Conservation (phyloP, 92 coral and sea anemone species). For the Nematostella vectensis region DNA sequence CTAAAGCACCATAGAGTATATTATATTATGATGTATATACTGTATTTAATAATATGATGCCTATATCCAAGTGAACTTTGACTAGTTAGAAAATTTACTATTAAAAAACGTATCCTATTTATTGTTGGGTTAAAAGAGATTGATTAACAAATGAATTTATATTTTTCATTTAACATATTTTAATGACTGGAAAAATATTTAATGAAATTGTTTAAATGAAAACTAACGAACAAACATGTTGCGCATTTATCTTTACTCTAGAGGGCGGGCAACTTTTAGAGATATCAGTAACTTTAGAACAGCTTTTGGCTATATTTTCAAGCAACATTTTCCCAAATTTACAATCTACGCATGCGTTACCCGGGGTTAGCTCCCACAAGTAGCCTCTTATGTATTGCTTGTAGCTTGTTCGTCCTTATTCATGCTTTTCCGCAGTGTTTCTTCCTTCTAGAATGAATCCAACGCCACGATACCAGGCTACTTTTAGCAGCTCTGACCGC, state of each 20-base stretch:
- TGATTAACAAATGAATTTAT: slow-evolving; percentile 18
- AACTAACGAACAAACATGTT: slow-evolving; percentile 21
- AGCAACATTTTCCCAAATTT: slow-evolving; percentile 8
- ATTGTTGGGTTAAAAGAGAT: no score
- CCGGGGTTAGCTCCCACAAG: no score
- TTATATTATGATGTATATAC: no score
- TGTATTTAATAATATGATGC: no score
- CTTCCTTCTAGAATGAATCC: no score
- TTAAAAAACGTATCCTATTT: slow-evolving; percentile 15
- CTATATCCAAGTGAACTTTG: no score
- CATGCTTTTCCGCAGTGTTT: no score
- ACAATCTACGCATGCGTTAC: neutral
- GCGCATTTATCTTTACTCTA: slow-evolving; percentile 22
- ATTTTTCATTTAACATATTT: slow-evolving; percentile 23
- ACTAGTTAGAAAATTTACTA: slow-evolving; percentile 33
- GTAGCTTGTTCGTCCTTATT: no score
- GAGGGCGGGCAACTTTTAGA: slow-evolving; percentile 17
- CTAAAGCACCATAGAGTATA: neutral
- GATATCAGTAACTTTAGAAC: no score
- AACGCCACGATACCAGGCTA: no score
- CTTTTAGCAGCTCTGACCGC: no score
- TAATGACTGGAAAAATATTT: slow-evolving; percentile 19
- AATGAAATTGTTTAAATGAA: slow-evolving; percentile 17
- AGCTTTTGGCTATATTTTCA: slow-evolving; percentile 2
- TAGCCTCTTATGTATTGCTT: no score